Conservation (phyloP, 2,797 vertebrate genomes). For the Sebastes hopkinsi region DNA sequence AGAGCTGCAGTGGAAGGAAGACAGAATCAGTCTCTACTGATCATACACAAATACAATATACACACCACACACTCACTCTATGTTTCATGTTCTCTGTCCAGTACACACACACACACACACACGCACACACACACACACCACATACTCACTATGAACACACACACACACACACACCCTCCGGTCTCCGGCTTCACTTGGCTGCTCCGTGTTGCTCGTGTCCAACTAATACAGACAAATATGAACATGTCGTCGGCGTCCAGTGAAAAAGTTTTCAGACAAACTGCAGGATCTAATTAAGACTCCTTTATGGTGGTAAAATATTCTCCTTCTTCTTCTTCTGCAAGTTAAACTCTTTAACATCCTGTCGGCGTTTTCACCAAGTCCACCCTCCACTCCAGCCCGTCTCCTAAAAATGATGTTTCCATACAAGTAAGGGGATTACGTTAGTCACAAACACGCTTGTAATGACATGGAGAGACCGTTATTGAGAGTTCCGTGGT, state of each 20-base stretch:
- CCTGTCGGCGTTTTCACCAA: not conserved
- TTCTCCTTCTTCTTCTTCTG: not conserved
- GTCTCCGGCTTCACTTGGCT: not conserved
- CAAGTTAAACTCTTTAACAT: not conserved
- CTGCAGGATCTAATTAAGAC: not conserved
- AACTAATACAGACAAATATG: not conserved
- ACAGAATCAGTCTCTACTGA: constrained; percentile 38
- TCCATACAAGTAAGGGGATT: too few relatives aligned
- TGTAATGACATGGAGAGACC: too few relatives aligned
- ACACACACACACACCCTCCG: not conserved
- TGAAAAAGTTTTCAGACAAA: not conserved
- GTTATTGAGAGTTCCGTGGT: too few relatives aligned
- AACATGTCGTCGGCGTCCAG: not conserved
- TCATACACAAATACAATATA: constrained; percentile 7
- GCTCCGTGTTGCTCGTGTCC: not conserved
- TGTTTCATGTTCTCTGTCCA: too few relatives aligned
- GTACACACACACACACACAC: not conserved
- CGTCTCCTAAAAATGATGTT: too few relatives aligned
- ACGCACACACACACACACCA: constrained; percentile 1
- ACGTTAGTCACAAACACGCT: too few relatives aligned
- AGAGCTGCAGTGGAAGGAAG: constrained; percentile 56
- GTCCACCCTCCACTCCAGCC: not conserved
- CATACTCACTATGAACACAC: not conserved
- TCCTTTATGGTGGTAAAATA: too few relatives aligned
- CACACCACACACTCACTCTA: not conserved